Evolutionary conservation across 2,888 invertebrate species (phyloP).

Genomic region (Phyllotreta striolata): DNA sequence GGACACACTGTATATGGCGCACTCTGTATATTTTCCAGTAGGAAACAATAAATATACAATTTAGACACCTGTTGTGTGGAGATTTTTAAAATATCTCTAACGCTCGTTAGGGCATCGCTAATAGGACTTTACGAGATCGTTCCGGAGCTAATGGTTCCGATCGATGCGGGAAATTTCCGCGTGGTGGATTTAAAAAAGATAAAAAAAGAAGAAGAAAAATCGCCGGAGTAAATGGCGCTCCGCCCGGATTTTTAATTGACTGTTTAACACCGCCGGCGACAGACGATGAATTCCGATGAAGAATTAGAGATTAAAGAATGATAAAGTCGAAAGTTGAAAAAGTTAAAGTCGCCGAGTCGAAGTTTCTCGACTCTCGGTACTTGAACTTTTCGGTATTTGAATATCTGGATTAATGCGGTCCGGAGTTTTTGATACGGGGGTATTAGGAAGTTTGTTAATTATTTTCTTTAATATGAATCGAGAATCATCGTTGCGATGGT

Average conservation of each 20-base stretch:
- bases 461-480: no score
- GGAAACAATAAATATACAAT: background rate
- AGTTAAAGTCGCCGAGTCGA: slow-evolving; percentile 6
- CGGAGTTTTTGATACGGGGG: background rate
- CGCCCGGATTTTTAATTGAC: slow-evolving; percentile 30
- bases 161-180: slow-evolving; percentile 29
- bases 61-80: slow-evolving; percentile 28
- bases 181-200: slow-evolving; percentile 6
- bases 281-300: slow-evolving; percentile 28
- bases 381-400: slow-evolving; percentile 3
- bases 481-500: no score
- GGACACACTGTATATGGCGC: no score
- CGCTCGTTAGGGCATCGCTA: slow-evolving; percentile 22
- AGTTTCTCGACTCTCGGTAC: slow-evolving; percentile 9
- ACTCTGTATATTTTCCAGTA: no score
- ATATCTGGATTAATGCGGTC: slow-evolving; percentile 2
- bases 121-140: slow-evolving; percentile 26
- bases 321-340: slow-evolving; percentile 18
- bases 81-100: slow-evolving; percentile 26
- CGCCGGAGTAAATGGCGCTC: slow-evolving; percentile 22
- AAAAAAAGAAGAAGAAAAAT: slow-evolving; percentile 31
- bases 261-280: slow-evolving; percentile 22
- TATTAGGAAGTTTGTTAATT: no score
- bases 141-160: slow-evolving; percentile 25
- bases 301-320: slow-evolving; percentile 21